These are phyloP conservation scores for Pseudopodoces humilis DNA, from an alignment of 2,113 vertebrate species.

Conservation along the genomic window DNA sequence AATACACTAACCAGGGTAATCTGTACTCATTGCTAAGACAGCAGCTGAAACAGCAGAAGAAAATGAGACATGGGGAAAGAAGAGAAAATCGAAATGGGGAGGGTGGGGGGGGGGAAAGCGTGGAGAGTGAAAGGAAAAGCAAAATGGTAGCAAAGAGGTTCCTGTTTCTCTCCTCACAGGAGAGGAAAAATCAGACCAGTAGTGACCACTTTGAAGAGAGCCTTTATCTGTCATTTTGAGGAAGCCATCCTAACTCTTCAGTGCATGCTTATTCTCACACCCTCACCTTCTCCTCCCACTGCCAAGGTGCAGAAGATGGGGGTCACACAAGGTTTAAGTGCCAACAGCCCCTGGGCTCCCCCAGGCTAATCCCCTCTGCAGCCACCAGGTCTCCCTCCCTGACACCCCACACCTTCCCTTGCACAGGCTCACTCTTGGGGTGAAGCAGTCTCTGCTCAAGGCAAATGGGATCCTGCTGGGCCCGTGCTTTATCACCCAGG, in stretches of 20 bases:
- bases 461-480: background rate
- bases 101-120: accelerated
- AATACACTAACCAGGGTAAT: background rate
- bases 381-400: background rate
- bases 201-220: background rate
- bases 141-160: background rate
- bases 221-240: background rate
- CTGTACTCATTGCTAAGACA: background rate
- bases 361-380: background rate
- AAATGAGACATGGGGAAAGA: background rate
- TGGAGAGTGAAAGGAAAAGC: background rate
- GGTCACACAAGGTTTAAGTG: accelerated
- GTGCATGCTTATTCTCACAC: background rate
- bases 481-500: background rate
- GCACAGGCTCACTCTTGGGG: accelerated
- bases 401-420: background rate
- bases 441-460: background rate
- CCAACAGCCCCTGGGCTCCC: background rate
- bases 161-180: background rate
- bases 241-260: background rate
- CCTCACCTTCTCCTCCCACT: background rate
- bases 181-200: background rate
- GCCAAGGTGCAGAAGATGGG: background rate
- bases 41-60: constrained; percentile 36
- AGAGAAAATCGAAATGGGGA: background rate